These are phyloP conservation scores for Artibeus lituratus DNA, from an alignment of 2,797 vertebrate species.

Conservation along the genomic window DNA sequence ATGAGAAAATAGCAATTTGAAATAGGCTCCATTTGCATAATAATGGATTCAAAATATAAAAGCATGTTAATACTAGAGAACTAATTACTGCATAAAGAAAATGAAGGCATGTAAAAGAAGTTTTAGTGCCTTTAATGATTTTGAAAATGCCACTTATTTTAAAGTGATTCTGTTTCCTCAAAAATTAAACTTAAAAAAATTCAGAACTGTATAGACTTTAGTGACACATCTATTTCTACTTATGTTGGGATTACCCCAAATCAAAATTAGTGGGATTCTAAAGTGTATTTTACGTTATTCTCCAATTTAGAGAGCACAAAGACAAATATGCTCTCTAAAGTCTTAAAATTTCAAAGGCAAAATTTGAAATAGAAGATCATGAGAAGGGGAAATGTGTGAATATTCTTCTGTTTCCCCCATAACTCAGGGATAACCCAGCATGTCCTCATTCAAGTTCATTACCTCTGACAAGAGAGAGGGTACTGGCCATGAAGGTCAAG, in stretches of 20 bases:
- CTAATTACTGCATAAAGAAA: conserved; percentile 16
- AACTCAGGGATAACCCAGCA: neutral
- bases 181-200: neutral
- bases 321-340: neutral
- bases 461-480: neutral
- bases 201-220: neutral
- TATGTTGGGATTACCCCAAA: neutral
- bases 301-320: neutral
- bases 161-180: neutral
- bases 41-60: conserved; percentile 21
- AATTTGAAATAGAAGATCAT: neutral
- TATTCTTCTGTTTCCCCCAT: neutral
- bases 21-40: conserved; percentile 21
- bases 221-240: neutral
- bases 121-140: neutral
- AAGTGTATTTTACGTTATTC: neutral
- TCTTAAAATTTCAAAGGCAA: neutral
- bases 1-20: conserved; percentile 55
- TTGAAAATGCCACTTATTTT: conserved; percentile 15
- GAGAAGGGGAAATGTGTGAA: neutral
- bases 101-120: neutral
- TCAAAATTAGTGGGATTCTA: neutral
- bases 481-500: neutral
- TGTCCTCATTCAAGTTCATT: neutral
- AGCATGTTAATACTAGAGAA: neutral